Evolutionary conservation across 2,888 invertebrate species (phyloP).

Genomic region (Bellardia bayeri): DNA sequence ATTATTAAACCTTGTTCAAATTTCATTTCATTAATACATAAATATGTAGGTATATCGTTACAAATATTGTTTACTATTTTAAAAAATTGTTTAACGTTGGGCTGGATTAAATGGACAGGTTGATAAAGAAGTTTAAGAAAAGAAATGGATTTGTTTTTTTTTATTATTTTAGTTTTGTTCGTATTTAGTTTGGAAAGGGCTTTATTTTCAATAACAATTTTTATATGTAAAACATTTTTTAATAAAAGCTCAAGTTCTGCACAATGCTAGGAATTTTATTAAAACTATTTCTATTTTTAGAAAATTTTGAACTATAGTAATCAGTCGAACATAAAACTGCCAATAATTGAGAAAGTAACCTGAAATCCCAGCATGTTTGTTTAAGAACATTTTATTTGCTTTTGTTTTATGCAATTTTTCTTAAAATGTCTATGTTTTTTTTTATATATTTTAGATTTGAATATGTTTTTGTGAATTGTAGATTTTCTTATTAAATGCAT

Average conservation of each 20-base stretch:
- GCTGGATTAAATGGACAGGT: constrained; percentile 73
- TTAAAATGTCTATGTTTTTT: constrained; percentile 4
- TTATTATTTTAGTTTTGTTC: not conserved
- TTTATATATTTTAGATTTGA: constrained; percentile 8
- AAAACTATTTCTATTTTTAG: not conserved
- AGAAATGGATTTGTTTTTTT: constrained; percentile 17
- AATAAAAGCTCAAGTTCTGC: constrained; percentile 8
- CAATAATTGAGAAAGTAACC: not conserved
- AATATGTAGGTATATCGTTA: too few species aligned
- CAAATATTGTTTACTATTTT: constrained; percentile 57
- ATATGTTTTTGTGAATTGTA: constrained; percentile 8
- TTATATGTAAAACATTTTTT: constrained; percentile 38
- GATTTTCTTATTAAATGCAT: constrained; percentile 67
- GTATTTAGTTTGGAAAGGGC: constrained; percentile 26
- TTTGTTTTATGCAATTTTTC: constrained; percentile 16
- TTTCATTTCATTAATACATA: constrained; percentile 50
- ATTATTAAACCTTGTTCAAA: constrained; percentile 58
- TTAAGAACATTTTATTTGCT: not conserved
- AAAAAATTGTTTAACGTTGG: constrained; percentile 69
- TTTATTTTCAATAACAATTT: constrained; percentile 46
- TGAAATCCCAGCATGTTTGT: constrained; percentile 7
- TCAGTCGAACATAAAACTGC: not conserved
- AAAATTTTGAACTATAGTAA: not conserved
- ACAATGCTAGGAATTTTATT: constrained; percentile 2
- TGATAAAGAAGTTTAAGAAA: constrained; percentile 50